A percentile compares a stretch with the other conserved stretches of the same genome.
These are phyloP conservation scores for Gallirallus australis DNA, from an alignment of 2,797 vertebrate species.

Conservation along the genomic window DNA sequence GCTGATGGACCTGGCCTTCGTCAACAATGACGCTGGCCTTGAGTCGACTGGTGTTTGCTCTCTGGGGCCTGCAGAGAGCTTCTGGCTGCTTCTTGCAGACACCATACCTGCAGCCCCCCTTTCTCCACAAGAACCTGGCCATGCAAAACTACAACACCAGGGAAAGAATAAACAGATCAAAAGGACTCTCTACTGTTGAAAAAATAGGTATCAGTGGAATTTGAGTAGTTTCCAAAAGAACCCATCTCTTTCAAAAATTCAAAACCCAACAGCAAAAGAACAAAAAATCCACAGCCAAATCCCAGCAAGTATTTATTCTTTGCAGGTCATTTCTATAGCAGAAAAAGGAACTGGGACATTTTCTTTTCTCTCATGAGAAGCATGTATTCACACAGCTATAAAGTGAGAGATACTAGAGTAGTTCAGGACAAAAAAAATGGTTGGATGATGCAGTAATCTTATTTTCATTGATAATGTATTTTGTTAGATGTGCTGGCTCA, in stretches of 20 bases:
- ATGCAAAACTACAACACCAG: no score
- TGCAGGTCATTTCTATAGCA: not conserved
- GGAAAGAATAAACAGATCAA: not conserved
- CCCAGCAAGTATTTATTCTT: not conserved
- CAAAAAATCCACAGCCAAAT: not conserved
- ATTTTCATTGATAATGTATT: slow-evolving; percentile 46
- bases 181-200: not conserved
- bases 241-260: not conserved
- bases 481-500: not conserved
- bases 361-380: not conserved
- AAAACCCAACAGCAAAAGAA: not conserved
- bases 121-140: no score
- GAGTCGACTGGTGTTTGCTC: no score
- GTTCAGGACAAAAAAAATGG: not conserved
- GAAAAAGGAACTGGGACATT: not conserved
- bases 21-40: no score
- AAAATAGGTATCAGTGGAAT: not conserved
- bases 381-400: not conserved
- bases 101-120: no score
- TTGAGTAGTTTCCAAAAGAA: not conserved
- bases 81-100: no score
- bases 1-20: no score
- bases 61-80: no score
- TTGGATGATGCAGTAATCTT: not conserved
- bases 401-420: not conserved